Percentiles rank a stretch among this genome's conserved stretches.
These are phyloP conservation scores for Drosophila nannoptera DNA, from an alignment of 1,140 invertebrate genomes.

Conservation along the genomic window DNA sequence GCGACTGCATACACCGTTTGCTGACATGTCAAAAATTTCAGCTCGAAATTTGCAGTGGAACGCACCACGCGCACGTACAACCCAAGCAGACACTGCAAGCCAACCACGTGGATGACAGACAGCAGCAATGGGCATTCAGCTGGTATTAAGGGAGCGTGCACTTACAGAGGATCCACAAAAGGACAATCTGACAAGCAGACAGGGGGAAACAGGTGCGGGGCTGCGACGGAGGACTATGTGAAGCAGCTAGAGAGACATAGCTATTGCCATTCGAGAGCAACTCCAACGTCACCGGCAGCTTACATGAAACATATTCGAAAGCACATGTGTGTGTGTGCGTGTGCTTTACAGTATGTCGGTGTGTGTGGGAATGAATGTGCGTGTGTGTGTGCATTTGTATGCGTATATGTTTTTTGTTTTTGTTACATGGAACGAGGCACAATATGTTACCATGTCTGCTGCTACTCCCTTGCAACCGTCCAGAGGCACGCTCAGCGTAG, in stretches of 20 bases:
- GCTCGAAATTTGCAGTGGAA: conserved; percentile 70
- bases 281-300: conserved; percentile 35
- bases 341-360: conserved; percentile 5
- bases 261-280: conserved; percentile 3
- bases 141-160: conserved; percentile 1
- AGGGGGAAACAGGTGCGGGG: background rate
- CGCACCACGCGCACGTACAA: conserved; percentile 56
- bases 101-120: conserved; percentile 14
- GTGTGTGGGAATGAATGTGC: background rate
- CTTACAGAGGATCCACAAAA: conserved; percentile 38
- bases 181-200: conserved; percentile 37
- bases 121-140: background rate
- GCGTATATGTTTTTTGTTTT: conserved; percentile 24
- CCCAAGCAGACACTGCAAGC: conserved; percentile 25
- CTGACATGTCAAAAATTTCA: conserved; percentile 75
- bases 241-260: conserved; percentile 19
- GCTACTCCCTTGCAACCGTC: conserved; percentile 36
- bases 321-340: conserved; percentile 3
- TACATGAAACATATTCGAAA: conserved; percentile 16
- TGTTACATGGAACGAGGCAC: conserved; percentile 65
- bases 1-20: conserved; percentile 55
- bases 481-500: conserved; percentile 10
- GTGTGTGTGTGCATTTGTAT: conserved; percentile 6
- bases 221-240: background rate
- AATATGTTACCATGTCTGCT: conserved; percentile 73